Base-by-base conservation (phyloP, 2,797 vertebrate genomes). In the Cuniculus paca region DNA sequence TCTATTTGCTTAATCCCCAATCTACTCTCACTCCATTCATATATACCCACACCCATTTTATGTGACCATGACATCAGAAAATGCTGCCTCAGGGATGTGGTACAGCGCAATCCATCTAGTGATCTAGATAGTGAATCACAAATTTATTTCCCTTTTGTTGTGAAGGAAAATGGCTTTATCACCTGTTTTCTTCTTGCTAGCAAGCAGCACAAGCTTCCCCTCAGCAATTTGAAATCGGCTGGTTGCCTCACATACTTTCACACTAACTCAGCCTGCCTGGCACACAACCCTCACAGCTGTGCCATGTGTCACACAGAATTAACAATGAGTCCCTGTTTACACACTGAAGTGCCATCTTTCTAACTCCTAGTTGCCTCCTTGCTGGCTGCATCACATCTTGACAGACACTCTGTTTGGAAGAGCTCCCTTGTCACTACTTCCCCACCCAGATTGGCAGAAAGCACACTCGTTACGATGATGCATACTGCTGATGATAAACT, bases 31-130 rank as follows among this genome's bases (percentile, higher is more conserved):
- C 92, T 92, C 70, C 81, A 19, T 0, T 17, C 93, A 72, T 8
- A 74, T 56, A 96, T 68, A 97, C 91, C 90, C 96, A 94, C 96
- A 74, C 58, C 96, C 92, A 83, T 90, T 97, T 98, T 97, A 81
- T 95, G 96, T 94, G 90, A 88, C 96, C 96, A 95, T 98, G 95
- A 97, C 97, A 97, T 98, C 97, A 98, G 94, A 98, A 93, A 98
- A 97, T 91, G 95, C 96, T 97, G 94, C 95, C 91, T 97, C 95
- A 84, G 74, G 94, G 97, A 97, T 88, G 82, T 70, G 96, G 92
- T 80, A 95, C 77, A 96, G 83, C 56, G 81, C 54, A 97, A 90
- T 96, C 97, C 97, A 98, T 97, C 95, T 97, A 97, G 95, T 93
- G 86, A 80, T 50, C 96, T 86, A 97, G 85, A 88, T 20, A 96